A percentile compares a stretch with the other conserved stretches of the same genome.
Conservation (phyloP, 2,113 vertebrate genomes). For the Eublepharis macularius region DNA sequence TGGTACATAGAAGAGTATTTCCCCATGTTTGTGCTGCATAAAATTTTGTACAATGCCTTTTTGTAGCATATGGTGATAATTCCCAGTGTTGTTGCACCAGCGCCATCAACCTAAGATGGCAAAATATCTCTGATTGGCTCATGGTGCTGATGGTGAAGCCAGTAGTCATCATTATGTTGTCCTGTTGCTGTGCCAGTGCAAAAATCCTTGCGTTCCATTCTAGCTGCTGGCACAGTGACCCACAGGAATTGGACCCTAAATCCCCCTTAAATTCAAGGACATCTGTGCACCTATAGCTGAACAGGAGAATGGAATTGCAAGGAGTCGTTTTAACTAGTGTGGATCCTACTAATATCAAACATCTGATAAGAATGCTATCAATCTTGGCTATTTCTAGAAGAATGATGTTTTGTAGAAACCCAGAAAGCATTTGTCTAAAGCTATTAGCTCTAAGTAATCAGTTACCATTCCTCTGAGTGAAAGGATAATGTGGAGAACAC, state of each 20-base stretch:
- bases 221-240: not conserved
- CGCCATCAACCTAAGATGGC: not conserved
- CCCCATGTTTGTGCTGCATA: not conserved
- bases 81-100: not conserved
- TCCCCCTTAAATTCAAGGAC: not conserved
- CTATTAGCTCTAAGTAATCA: constrained; percentile 49
- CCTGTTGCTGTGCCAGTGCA: not conserved
- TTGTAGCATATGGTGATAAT: not conserved
- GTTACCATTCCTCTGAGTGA: constrained; percentile 23
- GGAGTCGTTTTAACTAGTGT: constrained; percentile 57
- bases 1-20: not conserved
- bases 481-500: constrained; percentile 24
- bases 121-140: not conserved
- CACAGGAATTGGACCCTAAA: not conserved
- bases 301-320: not conserved
- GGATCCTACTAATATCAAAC: constrained; percentile 25
- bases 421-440: constrained; percentile 43
- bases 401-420: constrained; percentile 27
- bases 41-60: not conserved
- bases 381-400: constrained; percentile 35
- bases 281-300: not conserved
- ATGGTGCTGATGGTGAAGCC: not conserved
- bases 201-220: not conserved
- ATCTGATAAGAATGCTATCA: constrained; percentile 30
- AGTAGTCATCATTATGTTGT: not conserved